Conservation (phyloP, 2,888 invertebrate genomes). For the Eumerus sabulonum region DNA sequence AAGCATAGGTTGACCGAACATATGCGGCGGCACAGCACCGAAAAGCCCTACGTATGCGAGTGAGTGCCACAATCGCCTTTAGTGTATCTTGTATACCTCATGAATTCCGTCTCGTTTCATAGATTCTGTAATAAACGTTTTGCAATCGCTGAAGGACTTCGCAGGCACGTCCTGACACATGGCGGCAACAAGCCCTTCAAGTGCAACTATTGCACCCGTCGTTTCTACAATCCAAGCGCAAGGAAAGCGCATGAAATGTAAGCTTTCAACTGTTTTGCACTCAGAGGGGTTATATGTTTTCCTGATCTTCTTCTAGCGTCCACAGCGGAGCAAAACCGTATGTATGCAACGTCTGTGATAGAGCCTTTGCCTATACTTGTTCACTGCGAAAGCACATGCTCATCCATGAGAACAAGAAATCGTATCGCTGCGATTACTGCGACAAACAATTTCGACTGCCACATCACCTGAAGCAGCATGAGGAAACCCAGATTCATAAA, state of each 20-base stretch:
- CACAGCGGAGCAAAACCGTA: conserved; percentile 76
- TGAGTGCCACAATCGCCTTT: conserved; percentile 10
- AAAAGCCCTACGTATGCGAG: conserved; percentile 75
- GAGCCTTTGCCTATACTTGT: conserved; percentile 75
- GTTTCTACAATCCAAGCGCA: conserved; percentile 76
- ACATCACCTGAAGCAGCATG: conserved; percentile 77
- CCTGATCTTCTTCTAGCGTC: conserved; percentile 64
- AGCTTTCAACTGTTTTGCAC: neutral
- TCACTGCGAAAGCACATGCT: conserved; percentile 76
- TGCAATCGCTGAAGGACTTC: conserved; percentile 74
- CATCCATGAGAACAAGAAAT: conserved; percentile 75
- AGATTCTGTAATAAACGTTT: conserved; percentile 75
- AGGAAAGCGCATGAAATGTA: conserved; percentile 76
- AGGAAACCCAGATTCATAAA: conserved; percentile 75
- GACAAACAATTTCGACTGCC: conserved; percentile 76
- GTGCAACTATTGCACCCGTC: conserved; percentile 75
- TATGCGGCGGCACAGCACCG: conserved; percentile 74
- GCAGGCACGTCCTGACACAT: conserved; percentile 76
- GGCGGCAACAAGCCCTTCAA: conserved; percentile 76
- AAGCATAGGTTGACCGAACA: conserved; percentile 76
- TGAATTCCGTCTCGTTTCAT: conserved; percentile 4
- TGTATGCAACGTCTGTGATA: conserved; percentile 74
- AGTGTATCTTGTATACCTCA: neutral
- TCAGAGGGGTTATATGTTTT: neutral
- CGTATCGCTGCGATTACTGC: conserved; percentile 75